Evolutionary conservation across 2,888 invertebrate genomes (phyloP).

Genomic region (Limulus polyphemus): DNA sequence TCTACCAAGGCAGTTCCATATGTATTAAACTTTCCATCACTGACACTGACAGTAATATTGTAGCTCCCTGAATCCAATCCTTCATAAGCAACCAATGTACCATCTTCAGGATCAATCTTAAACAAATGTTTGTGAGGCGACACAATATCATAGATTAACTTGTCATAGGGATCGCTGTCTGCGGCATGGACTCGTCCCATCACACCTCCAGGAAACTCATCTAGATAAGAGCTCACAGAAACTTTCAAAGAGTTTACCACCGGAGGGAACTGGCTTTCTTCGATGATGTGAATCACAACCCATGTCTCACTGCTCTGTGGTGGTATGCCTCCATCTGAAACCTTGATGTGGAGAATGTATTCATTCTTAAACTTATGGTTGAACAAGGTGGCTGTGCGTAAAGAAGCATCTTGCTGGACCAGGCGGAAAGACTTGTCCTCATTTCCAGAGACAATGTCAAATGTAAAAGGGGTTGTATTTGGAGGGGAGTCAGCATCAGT

Average conservation of each 20-base stretch:
- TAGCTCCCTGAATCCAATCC: constrained; percentile 71
- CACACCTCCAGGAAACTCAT: constrained; percentile 71
- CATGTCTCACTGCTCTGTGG: constrained; percentile 74
- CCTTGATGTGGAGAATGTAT: constrained; percentile 70
- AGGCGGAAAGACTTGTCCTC: constrained; percentile 71
- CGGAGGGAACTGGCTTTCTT: constrained; percentile 88
- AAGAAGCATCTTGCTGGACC: constrained; percentile 60
- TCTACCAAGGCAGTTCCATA: constrained; percentile 53
- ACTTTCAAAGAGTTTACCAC: constrained; percentile 74
- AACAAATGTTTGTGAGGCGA: constrained; percentile 45
- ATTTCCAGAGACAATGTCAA: constrained; percentile 76
- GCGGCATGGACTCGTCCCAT: constrained; percentile 74
- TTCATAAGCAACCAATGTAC: constrained; percentile 65
- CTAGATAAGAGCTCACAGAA: constrained; percentile 60
- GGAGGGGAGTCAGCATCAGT: constrained; percentile 62
- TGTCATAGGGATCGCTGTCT: constrained; percentile 86
- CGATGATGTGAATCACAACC: constrained; percentile 63
- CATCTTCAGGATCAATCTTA: constrained; percentile 62
- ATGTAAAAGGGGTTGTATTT: constrained; percentile 79
- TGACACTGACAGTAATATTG: constrained; percentile 44
- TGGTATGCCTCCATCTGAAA: constrained; percentile 85
- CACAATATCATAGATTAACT: constrained; percentile 55
- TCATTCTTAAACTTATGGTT: constrained; percentile 68
- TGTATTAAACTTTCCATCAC: constrained; percentile 41
- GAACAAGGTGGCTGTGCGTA: constrained; percentile 70